phyloP scores from a whole-genome alignment of 2,888 invertebrate genomes.

The Cosmia trapezina region DNA sequence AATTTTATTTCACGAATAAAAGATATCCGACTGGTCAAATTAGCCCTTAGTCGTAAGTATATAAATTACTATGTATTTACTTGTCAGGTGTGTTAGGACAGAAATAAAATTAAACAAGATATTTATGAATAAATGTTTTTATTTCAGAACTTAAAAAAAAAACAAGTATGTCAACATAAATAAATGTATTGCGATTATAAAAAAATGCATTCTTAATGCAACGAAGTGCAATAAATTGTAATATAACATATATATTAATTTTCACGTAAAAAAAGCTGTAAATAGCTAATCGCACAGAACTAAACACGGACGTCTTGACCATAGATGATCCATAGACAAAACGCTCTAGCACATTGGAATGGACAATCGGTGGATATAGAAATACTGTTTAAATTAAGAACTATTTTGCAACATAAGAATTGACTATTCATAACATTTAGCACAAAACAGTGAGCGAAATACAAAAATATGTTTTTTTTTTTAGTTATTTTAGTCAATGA shows the following conservation, averaged over 20 bases:
- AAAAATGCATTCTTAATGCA: conserved; percentile 84
- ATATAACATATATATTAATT: conserved; percentile 61
- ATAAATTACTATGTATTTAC: too few species aligned
- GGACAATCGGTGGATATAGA: conserved; percentile 73
- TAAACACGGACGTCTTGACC: conserved; percentile 59
- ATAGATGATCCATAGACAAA: conserved; percentile 60
- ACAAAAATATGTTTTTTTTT: conserved; percentile 63
- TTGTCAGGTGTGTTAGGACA: background rate
- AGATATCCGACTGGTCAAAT: too few species aligned
- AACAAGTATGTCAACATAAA: conserved; percentile 69
- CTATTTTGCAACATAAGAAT: conserved; percentile 54
- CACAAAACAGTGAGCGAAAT: conserved; percentile 54
- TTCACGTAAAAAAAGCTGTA: conserved; percentile 58
- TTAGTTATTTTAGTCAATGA: conserved; percentile 61
- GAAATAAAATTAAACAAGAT: conserved; percentile 50
- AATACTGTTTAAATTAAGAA: conserved; percentile 66
- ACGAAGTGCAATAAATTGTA: conserved; percentile 71
- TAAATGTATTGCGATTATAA: conserved; percentile 69
- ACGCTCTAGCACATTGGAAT: conserved; percentile 71
- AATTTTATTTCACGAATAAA: too few species aligned
- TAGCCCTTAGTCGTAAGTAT: too few species aligned
- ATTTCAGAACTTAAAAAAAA: conserved; percentile 84
- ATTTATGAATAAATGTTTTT: conserved; percentile 70
- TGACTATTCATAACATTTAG: conserved; percentile 53
- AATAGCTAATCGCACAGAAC: conserved; percentile 73